phyloP scores from a whole-genome alignment of 2,888 invertebrate genomes.

The Thumatha senex region DNA sequence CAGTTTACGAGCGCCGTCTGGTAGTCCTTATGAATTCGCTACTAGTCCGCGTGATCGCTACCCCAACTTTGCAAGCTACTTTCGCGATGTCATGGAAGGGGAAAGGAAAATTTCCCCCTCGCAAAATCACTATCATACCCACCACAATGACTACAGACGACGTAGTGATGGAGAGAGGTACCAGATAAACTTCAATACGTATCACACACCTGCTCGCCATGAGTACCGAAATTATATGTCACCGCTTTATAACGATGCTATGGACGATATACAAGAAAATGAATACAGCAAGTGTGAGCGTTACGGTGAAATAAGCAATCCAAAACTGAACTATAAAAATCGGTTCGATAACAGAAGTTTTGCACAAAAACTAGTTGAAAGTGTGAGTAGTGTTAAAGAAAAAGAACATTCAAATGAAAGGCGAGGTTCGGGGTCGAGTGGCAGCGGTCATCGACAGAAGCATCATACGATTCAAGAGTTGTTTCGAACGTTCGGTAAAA shows the following conservation, averaged over 20 bases:
- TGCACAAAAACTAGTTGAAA: slow-evolving; percentile 68
- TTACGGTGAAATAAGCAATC: slow-evolving; percentile 75
- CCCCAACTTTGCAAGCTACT: slow-evolving; percentile 74
- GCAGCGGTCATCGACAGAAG: slow-evolving; percentile 73
- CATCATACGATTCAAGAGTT: slow-evolving; percentile 90
- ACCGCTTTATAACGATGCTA: slow-evolving; percentile 69
- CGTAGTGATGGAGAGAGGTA: slow-evolving; percentile 63
- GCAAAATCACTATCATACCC: slow-evolving; percentile 53
- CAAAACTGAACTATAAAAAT: slow-evolving; percentile 61
- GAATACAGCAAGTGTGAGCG: slow-evolving; percentile 77
- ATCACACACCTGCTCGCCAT: slow-evolving; percentile 53
- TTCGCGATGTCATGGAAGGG: slow-evolving; percentile 67
- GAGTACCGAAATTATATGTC: slow-evolving; percentile 76
- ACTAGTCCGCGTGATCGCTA: slow-evolving; percentile 74
- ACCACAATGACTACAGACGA: slow-evolving; percentile 56
- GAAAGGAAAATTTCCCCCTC: slow-evolving; percentile 40
- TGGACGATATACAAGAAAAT: slow-evolving; percentile 79
- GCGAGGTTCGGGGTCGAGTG: slow-evolving; percentile 65
- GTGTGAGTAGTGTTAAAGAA: slow-evolving; percentile 48
- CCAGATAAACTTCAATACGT: slow-evolving; percentile 54
- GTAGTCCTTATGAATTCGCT: slow-evolving; percentile 63
- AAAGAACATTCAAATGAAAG: slow-evolving; percentile 49
- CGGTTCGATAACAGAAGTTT: slow-evolving; percentile 73
- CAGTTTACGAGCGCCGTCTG: slow-evolving; percentile 53
- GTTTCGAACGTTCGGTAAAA: slow-evolving; percentile 89